Evolutionary conservation across 2,888 invertebrate species (phyloP).

Genomic region (Chydorus sphaericus): DNA sequence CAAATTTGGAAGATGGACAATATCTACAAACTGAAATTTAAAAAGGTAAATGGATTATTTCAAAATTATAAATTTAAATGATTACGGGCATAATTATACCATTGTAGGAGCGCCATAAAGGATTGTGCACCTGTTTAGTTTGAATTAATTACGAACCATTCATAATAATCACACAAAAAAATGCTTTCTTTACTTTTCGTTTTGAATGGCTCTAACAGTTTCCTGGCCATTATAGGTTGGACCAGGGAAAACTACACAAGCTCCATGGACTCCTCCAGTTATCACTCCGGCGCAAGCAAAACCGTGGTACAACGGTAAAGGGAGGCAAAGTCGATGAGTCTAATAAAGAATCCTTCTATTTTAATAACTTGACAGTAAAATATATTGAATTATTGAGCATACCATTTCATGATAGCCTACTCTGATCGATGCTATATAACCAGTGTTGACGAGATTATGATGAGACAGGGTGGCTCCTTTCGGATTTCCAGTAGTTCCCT

Average conservation of each 20-base stretch:
- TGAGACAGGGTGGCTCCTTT: constrained; percentile 47
- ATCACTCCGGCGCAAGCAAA: constrained; percentile 50
- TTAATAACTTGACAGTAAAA: no score
- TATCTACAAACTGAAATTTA: no score
- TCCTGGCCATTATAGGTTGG: constrained; percentile 43
- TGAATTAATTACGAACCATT: neutral
- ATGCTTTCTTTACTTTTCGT: constrained; percentile 41
- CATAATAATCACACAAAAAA: neutral
- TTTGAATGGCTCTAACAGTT: constrained; percentile 44
- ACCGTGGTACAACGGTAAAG: constrained; percentile 69
- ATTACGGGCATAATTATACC: no score
- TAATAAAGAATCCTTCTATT: no score
- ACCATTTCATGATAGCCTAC: constrained; percentile 33
- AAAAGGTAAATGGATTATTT: no score
- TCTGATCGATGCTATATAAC: constrained; percentile 42
- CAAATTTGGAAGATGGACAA: constrained; percentile 30
- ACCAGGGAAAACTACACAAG: constrained; percentile 44
- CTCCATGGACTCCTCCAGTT: constrained; percentile 41
- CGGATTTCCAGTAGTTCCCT: constrained; percentile 34
- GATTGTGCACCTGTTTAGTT: constrained; percentile 44
- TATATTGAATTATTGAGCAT: no score
- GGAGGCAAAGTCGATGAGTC: constrained; percentile 30
- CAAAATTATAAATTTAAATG: no score
- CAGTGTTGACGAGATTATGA: constrained; percentile 58
- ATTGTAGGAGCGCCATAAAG: constrained; percentile 71